These are phyloP conservation scores for Rhinopomastus cyanomelas DNA, from an alignment of 2,113 vertebrate species.

Conservation along the genomic window DNA sequence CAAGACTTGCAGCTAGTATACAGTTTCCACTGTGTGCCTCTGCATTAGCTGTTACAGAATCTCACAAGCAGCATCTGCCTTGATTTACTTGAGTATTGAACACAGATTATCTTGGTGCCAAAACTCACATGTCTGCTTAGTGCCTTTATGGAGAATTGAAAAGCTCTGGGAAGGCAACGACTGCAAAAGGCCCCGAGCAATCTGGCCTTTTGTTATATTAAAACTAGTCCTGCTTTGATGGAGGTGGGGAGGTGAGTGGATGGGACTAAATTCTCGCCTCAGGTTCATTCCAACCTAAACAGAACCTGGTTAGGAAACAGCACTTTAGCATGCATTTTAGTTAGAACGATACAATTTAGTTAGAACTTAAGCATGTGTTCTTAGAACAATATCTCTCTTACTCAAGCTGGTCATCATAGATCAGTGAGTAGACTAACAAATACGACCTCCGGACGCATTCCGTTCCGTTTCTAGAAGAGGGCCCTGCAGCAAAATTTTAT, in stretches of 20 bases:
- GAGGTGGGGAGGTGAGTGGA: not conserved
- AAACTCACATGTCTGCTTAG: not conserved
- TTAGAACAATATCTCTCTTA: not conserved
- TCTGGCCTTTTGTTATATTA: not conserved
- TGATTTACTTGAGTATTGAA: not conserved
- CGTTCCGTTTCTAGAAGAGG: not conserved
- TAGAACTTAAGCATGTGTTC: not conserved
- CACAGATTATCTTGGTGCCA: not conserved
- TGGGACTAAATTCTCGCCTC: not conserved
- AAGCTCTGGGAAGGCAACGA: not conserved
- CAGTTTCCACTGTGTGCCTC: rapidly evolving
- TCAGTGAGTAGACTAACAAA: not conserved
- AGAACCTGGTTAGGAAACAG: not conserved
- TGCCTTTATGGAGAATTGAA: not conserved
- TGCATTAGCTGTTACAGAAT: not conserved
- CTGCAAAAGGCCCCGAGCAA: rapidly evolving
- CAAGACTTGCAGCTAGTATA: not conserved
- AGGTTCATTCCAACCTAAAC: not conserved
- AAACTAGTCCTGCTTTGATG: not conserved
- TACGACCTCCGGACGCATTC: not conserved
- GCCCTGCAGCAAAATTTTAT: not conserved
- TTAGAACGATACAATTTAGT: no score
- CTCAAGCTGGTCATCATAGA: not conserved
- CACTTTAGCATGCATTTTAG: not conserved
- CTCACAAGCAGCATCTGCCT: not conserved